These are phyloP conservation scores for Sebastiscus albofasciatus DNA, from an alignment of 2,797 vertebrate species.

Conservation along the genomic window DNA sequence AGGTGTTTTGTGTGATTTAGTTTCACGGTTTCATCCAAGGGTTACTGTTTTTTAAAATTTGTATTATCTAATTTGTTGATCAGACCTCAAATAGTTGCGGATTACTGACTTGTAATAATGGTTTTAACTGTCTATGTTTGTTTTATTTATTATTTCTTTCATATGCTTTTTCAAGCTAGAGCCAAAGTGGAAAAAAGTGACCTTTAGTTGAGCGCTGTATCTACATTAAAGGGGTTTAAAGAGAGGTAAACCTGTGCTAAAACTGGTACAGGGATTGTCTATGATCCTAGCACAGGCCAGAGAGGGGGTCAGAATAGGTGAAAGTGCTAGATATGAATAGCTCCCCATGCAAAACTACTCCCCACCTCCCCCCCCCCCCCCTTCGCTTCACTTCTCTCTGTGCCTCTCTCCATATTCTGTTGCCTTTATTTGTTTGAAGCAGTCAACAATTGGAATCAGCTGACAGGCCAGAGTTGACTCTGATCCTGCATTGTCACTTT, in stretches of 20 bases:
- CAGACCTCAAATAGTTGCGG: background rate
- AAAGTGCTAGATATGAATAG: conserved; percentile 75
- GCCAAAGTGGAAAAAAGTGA: conserved; percentile 1
- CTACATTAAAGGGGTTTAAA: conserved; percentile 22
- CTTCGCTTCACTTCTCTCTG: conserved; percentile 50
- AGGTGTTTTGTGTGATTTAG: conserved; percentile 10
- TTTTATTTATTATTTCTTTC: background rate
- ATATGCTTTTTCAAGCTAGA: conserved; percentile 2
- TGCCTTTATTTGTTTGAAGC: conserved; percentile 81
- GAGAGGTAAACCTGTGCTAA: conserved; percentile 35
- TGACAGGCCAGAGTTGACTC: conserved; percentile 79
- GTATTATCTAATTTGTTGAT: conserved; percentile 7
- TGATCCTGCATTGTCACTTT: conserved; percentile 87
- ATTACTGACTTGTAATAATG: conserved; percentile 1
- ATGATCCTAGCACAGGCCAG: conserved; percentile 34
- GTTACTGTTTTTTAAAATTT: conserved; percentile 4
- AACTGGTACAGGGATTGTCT: conserved; percentile 34
- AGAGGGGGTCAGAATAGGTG: conserved; percentile 60
- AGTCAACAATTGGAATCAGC: conserved; percentile 81
- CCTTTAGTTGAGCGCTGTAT: background rate
- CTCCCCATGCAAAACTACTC: conserved; percentile 47
- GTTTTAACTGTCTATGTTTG: conserved; percentile 5
- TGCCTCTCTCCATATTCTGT: conserved; percentile 70
- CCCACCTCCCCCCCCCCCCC: conserved; percentile 2
- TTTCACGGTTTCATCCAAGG: background rate